These are phyloP conservation scores for Bufo gargarizans DNA, from an alignment of 2,113 vertebrate species.

Conservation along the genomic window DNA sequence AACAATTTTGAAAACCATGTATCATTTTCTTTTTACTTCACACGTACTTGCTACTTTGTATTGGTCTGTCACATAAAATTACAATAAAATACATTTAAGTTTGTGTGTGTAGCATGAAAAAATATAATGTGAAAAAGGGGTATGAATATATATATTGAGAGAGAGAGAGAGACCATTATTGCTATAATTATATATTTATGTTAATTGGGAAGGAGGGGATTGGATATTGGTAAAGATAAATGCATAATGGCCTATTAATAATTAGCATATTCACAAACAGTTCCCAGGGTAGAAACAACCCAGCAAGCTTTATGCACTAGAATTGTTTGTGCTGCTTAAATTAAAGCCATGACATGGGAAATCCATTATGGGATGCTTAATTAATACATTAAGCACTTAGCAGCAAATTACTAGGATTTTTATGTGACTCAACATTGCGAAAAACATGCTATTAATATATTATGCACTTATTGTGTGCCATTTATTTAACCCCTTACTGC, in stretches of 20 bases:
- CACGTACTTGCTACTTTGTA: no score
- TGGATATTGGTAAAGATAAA: not conserved
- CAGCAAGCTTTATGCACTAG: not conserved
- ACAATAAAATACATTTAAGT: no score
- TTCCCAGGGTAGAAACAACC: not conserved
- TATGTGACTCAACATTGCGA: not conserved
- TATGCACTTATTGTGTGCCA: not conserved
- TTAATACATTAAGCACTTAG: not conserved
- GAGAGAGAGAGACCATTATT: not conserved
- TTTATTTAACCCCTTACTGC: not conserved
- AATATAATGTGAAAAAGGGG: no score
- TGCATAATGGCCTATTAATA: not conserved
- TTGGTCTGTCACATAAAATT: no score
- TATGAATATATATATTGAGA: not conserved
- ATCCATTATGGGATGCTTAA: slow-evolving; percentile 11
- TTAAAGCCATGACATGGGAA: not conserved
- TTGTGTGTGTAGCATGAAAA: no score
- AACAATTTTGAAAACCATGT: no score
- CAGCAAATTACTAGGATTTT: not conserved
- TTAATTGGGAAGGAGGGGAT: not conserved
- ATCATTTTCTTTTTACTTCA: no score
- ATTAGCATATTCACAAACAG: slow-evolving; percentile 4
- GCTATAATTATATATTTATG: not conserved
- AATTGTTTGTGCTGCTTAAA: not conserved
- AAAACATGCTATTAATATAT: slow-evolving; percentile 4